Evolutionary conservation across 1,140 invertebrate genomes (phyloP), one percentile per base, ranked within the genome.

Genomic region (Pectinophora gossypiella): DNA sequence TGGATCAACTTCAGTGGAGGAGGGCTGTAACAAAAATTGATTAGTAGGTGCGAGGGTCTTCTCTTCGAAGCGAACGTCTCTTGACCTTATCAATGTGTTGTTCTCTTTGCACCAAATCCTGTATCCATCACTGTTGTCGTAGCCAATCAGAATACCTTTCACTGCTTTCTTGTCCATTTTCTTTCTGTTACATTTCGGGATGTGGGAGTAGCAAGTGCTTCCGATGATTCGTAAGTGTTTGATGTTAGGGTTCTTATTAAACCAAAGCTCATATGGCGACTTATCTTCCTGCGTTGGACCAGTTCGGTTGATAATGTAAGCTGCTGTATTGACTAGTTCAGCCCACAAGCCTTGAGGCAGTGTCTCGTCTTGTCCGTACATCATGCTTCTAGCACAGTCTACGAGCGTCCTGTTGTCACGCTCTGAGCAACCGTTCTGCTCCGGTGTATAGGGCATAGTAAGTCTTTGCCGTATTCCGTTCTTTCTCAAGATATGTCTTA

Each of bases 401-500:
- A 84, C 62, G 3, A 83, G 58, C 12, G 75, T 84, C 9, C 72
- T 56, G 47, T 74, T 81, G 48, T 80, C 73, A 20, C 70, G 49
- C 53, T 82, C 72, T 38, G 53, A 68, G 22, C 47, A 48, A 0
- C 68, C 72, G 64, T 81, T 85, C 52, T 82, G 75, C 45, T 80
- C 53, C 13, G 71, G 76, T n/a, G 69, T 84, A 45, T 78, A 76
- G 0, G 48, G 48, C 10, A 62, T 63, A 18, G 60, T 77, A 9
- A 74, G 13, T 48, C 59, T 56, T 40, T 81, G 66, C 18, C 36
- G 67, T 22, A 77, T 64, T 13, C 70, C 63, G 22, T 57, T 57
- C 40, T 53, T 36, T 19, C 56, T 40, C 13, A 82, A 40, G 19
- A 79, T 57, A 0, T 52, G 18, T 50, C 52, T 53, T 6, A 78